Evolutionary conservation across 2,888 invertebrate genomes (phyloP).

Genomic region (Holacanthella duospinosa): DNA sequence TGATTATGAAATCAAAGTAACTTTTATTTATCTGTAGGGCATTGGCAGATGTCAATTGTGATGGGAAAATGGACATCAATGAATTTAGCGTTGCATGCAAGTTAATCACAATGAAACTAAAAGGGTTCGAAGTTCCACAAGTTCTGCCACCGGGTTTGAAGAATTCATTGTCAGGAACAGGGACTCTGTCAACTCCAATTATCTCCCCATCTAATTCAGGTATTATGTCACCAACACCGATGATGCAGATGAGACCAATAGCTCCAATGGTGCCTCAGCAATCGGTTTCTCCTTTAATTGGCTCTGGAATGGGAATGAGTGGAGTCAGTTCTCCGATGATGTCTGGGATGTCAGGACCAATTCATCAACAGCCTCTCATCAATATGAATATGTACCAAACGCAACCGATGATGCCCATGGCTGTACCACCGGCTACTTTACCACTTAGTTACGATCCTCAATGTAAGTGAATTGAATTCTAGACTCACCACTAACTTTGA

Average conservation of each 20-base stretch:
- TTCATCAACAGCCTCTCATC: constrained; percentile 8
- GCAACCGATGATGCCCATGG: not conserved
- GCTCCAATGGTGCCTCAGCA: constrained; percentile 58
- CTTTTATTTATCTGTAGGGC: constrained; percentile 50
- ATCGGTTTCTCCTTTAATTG: constrained; percentile 52
- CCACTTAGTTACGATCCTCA: constrained; percentile 22
- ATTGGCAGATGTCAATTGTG: constrained; percentile 87
- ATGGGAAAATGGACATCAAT: constrained; percentile 89
- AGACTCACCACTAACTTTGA: too few relatives aligned
- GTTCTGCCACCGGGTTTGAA: constrained; percentile 60
- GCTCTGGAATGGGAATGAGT: constrained; percentile 1
- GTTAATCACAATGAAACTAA: constrained; percentile 81
- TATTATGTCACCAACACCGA: constrained; percentile 48
- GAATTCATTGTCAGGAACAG: constrained; percentile 28
- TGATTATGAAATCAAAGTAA: too few relatives aligned
- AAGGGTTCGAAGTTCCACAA: constrained; percentile 82
- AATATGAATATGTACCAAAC: not conserved
- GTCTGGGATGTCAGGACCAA: not conserved
- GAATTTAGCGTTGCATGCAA: constrained; percentile 99
- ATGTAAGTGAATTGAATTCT: constrained; percentile 6
- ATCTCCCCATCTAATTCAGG: constrained; percentile 21
- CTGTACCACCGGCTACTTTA: constrained; percentile 27
- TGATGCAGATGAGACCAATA: not conserved
- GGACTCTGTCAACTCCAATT: constrained; percentile 27
- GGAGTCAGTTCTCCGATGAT: constrained; percentile 5